These are phyloP conservation scores for Poeciliopsis turneri DNA, from an alignment of 2,797 vertebrate genomes.

Conservation along the genomic window DNA sequence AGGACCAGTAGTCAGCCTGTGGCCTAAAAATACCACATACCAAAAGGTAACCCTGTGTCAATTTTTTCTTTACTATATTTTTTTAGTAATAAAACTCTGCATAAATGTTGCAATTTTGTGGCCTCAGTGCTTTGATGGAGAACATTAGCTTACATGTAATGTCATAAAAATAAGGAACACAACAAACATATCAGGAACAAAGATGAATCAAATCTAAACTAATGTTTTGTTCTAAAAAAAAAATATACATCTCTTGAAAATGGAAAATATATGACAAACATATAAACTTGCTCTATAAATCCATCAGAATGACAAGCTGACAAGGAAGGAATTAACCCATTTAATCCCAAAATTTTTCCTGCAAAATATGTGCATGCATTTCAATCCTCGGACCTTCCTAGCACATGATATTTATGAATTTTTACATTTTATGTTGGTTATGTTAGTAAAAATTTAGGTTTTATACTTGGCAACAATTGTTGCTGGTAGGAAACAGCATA, in stretches of 20 bases:
- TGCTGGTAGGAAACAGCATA: too few species aligned
- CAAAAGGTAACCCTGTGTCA: slow-evolving; percentile 73
- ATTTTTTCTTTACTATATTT: neutral
- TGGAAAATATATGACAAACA: neutral
- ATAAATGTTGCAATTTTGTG: neutral
- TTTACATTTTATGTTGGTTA: too few species aligned
- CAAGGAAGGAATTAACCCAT: neutral
- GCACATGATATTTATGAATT: too few species aligned
- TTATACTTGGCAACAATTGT: too few species aligned
- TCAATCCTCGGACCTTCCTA: too few species aligned
- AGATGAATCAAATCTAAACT: neutral
- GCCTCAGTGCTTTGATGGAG: neutral
- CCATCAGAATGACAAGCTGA: neutral
- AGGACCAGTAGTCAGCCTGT: slow-evolving; percentile 92
- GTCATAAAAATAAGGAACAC: neutral
- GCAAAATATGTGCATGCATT: too few species aligned
- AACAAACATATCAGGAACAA: neutral
- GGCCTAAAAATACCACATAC: slow-evolving; percentile 82
- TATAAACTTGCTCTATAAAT: neutral
- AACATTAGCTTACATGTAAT: neutral
- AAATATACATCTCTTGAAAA: neutral
- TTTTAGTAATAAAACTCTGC: neutral
- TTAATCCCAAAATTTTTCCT: too few species aligned
- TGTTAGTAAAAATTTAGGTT: too few species aligned
- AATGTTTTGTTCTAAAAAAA: neutral